Conservation (phyloP, 35 echinoderm and acorn worm genomes). For the Apostichopus californicus region DNA sequence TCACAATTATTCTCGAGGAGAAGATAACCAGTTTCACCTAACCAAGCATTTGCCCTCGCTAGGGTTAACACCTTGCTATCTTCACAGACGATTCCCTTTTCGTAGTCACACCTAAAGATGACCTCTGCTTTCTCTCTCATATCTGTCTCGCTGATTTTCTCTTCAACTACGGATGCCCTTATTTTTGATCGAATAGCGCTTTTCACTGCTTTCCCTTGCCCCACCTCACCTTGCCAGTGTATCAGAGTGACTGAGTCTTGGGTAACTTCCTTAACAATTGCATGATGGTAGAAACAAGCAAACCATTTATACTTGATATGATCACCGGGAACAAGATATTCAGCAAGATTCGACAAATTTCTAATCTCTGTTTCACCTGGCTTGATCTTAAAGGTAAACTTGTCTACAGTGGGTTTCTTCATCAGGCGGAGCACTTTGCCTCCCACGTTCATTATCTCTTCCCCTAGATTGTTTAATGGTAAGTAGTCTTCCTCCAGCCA, state of each 20-base stretch:
- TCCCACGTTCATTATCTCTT: not conserved
- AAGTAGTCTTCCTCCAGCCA: not conserved
- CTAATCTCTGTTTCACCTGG: not conserved
- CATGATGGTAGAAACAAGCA: not conserved
- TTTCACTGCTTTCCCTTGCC: not conserved
- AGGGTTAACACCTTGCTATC: not conserved
- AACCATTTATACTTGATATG: constrained; percentile 14
- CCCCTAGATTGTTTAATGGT: not conserved
- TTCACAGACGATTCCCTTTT: not conserved
- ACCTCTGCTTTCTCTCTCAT: not conserved
- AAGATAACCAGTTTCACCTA: not conserved
- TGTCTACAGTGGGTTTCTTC: not conserved
- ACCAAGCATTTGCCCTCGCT: constrained; percentile 13
- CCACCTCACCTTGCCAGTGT: not conserved
- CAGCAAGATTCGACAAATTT: not conserved
- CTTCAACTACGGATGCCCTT: not conserved
- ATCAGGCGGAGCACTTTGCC: not conserved
- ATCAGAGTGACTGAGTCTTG: not conserved
- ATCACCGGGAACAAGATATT: constrained; percentile 7
- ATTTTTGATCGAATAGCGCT: not conserved
- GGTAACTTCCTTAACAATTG: not conserved
- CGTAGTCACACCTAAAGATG: not conserved
- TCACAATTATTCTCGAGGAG: not conserved
- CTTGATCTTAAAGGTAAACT: not conserved
- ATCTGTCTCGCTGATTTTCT: not conserved